Percentiles rank a stretch among this genome's conserved stretches.
Conservation (phyloP, 2,888 invertebrate species). For the Protodeltote pygarga region DNA sequence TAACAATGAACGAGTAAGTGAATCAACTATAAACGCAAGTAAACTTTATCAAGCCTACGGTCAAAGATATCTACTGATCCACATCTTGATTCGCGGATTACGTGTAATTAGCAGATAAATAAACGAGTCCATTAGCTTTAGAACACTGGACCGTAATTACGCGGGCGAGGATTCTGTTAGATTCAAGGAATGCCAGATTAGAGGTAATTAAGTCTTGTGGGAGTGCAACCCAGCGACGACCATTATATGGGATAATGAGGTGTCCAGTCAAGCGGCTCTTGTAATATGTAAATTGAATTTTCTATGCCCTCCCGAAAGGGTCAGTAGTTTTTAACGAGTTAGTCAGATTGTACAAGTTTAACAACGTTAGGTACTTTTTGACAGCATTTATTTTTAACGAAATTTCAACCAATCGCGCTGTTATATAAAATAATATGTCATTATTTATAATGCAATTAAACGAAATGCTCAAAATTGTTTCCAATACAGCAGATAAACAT, state of each 20-base stretch:
- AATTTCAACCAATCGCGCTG: constrained; percentile 8
- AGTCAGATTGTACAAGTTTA: constrained; percentile 20
- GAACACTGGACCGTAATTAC: constrained; percentile 79
- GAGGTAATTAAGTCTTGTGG: constrained; percentile 82
- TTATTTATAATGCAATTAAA: no score
- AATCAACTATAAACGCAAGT: no score
- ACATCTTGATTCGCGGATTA: constrained; percentile 54
- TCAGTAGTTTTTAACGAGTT: constrained; percentile 61
- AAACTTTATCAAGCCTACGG: constrained; percentile 4
- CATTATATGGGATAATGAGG: constrained; percentile 84
- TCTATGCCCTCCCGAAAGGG: constrained; percentile 64
- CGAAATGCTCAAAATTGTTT: no score
- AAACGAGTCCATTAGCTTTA: constrained; percentile 77
- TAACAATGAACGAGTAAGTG: no score
- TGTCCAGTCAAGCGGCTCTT: constrained; percentile 78
- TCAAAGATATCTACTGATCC: constrained; percentile 39
- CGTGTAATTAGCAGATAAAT: constrained; percentile 74
- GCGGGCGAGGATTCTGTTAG: constrained; percentile 73
- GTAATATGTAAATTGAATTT: constrained; percentile 84
- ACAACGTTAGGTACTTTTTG: constrained; percentile 13
- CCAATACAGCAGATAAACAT: no score
- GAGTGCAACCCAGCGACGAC: constrained; percentile 72
- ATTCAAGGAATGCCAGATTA: constrained; percentile 81
- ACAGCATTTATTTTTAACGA: constrained; percentile 1
- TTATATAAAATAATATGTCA: no score